Evolutionary conservation across 2,113 vertebrate species (phyloP).

Genomic region (Toxostoma redivivum): DNA sequence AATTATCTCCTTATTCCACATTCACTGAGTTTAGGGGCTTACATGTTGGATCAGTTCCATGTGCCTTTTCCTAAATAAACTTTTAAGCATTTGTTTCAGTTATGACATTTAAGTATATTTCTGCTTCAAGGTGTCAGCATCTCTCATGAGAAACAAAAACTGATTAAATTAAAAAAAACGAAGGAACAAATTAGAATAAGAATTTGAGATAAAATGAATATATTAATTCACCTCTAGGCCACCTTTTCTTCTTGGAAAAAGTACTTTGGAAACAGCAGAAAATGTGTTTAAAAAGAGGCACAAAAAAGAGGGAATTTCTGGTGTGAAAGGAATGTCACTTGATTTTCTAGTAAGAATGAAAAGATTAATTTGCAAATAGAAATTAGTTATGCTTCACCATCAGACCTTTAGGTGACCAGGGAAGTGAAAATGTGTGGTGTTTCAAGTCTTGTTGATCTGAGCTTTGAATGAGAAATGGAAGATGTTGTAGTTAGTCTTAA

Average conservation of each 20-base stretch:
- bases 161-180: neutral
- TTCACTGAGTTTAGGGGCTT: neutral
- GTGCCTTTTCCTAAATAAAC: neutral
- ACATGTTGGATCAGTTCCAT: neutral
- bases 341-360: neutral
- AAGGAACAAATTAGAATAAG: neutral
- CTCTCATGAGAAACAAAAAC: neutral
- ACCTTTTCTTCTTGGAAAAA: neutral
- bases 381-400: rapidly evolving
- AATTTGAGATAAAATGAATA: neutral
- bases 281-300: neutral
- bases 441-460: neutral
- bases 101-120: neutral
- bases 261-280: neutral
- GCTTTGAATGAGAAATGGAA: neutral
- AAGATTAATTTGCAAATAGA: neutral
- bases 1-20: neutral
- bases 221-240: neutral
- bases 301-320: neutral
- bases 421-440: neutral
- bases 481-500: neutral
- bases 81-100: neutral
- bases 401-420: neutral
- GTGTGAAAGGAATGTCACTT: neutral
- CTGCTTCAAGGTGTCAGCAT: neutral